These are phyloP conservation scores for Heliornis fulica DNA, from an alignment of 2,113 vertebrate genomes.

Conservation along the genomic window DNA sequence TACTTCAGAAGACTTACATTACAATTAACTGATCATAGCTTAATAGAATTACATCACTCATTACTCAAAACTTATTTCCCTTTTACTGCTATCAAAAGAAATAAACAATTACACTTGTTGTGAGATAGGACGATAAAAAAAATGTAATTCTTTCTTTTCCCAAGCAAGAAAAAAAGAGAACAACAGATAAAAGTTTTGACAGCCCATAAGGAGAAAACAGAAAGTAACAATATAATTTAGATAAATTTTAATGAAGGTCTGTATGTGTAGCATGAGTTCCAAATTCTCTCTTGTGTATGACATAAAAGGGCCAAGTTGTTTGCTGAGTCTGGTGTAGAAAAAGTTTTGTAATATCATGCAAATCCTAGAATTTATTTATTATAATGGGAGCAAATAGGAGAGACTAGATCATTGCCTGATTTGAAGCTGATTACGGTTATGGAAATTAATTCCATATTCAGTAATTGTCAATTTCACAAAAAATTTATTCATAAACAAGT, in stretches of 20 bases:
- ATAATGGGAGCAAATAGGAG: neutral
- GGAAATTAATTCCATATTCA: neutral
- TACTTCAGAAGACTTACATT: neutral
- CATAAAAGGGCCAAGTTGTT: neutral
- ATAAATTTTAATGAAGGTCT: neutral
- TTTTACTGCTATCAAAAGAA: neutral
- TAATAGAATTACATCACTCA: neutral
- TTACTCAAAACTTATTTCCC: neutral
- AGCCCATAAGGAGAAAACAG: neutral
- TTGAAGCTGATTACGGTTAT: neutral
- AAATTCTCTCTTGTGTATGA: neutral
- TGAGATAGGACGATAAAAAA: neutral
- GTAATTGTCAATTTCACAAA: neutral
- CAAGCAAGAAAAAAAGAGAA: neutral
- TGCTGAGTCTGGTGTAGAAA: neutral
- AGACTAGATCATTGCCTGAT: neutral
- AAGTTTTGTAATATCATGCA: neutral
- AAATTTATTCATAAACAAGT: neutral
- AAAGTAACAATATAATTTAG: neutral
- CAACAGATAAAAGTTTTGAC: neutral
- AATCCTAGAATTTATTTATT: neutral
- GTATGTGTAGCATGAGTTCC: neutral
- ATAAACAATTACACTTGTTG: neutral
- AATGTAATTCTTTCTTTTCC: neutral
- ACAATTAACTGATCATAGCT: neutral